phyloP scores from a whole-genome alignment of 2,113 vertebrate genomes.

The Cyprinodon tularosa region DNA sequence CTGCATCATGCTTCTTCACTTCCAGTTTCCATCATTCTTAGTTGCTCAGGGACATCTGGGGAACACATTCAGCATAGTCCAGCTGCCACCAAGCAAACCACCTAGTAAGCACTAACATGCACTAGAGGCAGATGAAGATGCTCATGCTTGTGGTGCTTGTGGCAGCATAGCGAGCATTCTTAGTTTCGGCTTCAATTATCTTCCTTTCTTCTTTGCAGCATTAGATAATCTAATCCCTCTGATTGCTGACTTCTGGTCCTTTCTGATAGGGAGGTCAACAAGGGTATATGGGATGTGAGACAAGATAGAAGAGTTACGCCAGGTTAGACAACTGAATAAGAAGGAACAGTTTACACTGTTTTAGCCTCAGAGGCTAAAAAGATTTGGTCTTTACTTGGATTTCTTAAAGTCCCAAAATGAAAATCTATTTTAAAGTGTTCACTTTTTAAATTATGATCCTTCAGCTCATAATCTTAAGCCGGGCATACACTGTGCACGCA shows the following conservation, averaged over 20 bases:
- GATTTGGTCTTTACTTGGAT: too few relatives aligned
- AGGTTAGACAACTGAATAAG: not conserved
- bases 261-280: slow-evolving; percentile 34
- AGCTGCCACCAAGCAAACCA: slow-evolving; percentile 48
- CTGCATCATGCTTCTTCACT: slow-evolving; percentile 50
- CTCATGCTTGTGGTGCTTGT: not conserved
- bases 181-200: not conserved
- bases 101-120: slow-evolving; percentile 49
- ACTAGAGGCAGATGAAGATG: slow-evolving; percentile 25
- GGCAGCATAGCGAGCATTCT: not conserved
- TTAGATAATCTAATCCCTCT: slow-evolving; percentile 14
- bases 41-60: slow-evolving; percentile 62
- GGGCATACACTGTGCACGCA: too few relatives aligned
- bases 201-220: slow-evolving; percentile 12
- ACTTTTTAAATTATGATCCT: too few relatives aligned
- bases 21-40: slow-evolving; percentile 51
- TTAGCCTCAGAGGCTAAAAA: too few relatives aligned
- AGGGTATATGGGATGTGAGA: slow-evolving; percentile 26
- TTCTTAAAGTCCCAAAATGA: too few relatives aligned
- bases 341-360: not conserved
- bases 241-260: slow-evolving; percentile 36
- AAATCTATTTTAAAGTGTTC: too few relatives aligned
- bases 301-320: not conserved
- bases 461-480: too few relatives aligned
- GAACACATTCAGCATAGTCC: slow-evolving; percentile 54